These are phyloP conservation scores for Brachionus paranguensis DNA, from an alignment of 1,140 invertebrate genomes.

Conservation along the genomic window DNA sequence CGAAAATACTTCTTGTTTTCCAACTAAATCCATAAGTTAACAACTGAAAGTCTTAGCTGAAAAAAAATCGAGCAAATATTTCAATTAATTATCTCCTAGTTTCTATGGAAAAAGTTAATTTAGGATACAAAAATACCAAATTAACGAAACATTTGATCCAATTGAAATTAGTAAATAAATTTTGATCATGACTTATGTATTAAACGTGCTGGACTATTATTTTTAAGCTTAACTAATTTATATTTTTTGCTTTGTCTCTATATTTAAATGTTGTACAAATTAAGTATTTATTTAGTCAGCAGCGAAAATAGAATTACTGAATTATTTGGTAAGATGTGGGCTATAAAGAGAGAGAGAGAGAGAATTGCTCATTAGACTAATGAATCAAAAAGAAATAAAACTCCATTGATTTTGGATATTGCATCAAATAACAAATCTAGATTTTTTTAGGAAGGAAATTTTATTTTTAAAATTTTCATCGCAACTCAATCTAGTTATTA, in stretches of 20 bases:
- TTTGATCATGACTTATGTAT: conserved; percentile 24
- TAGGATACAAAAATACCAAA: conserved; percentile 13
- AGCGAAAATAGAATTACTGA: conserved; percentile 9
- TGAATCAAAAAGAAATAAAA: not conserved
- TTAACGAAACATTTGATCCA: conserved; percentile 7
- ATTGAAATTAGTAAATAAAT: conserved; percentile 20
- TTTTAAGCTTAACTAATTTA: conserved; percentile 18
- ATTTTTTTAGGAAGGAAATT: not conserved
- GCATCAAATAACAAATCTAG: conserved; percentile 22
- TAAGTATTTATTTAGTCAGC: conserved; percentile 11
- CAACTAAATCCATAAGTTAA: conserved; percentile 11
- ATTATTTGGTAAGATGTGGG: conserved; percentile 5
- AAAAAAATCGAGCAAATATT: not conserved
- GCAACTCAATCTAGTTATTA: conserved; percentile 2
- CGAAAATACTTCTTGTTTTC: conserved; percentile 4
- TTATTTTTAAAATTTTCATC: not conserved
- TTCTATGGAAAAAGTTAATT: not conserved
- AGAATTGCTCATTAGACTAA: not conserved
- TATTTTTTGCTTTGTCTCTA: not conserved
- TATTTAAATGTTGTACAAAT: conserved; percentile 12
- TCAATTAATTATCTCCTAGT: not conserved
- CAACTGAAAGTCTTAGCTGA: not conserved
- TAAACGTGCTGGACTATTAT: conserved; percentile 19
- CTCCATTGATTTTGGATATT: not conserved
- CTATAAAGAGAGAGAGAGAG: not conserved